Base-by-base conservation (phyloP, 2,888 invertebrate genomes). In the Zelleria hepariella region DNA sequence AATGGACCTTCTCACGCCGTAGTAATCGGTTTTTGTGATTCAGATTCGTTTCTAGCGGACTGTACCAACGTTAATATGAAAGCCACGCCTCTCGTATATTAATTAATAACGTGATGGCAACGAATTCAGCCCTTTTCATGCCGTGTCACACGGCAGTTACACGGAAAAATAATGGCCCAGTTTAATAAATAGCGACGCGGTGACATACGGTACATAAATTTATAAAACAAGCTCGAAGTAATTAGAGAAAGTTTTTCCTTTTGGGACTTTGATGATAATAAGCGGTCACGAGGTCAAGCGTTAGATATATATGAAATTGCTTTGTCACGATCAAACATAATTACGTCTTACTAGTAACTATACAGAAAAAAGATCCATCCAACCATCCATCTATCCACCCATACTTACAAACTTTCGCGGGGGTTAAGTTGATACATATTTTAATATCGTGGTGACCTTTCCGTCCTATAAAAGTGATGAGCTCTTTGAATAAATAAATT, bases 51-150 rank as follows among this genome's bases (percentile, higher is more conserved):
- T 32, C 15, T 15, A 42, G 32, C 32, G 15, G 15, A 42, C 32
- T 42, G 32, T 42, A 42, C 10, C 32, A 42, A 42, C 32, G 32
- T 42, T 42, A 42, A 42, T 42, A 51, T 51, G 15, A 51, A 51
- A 61, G 60, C 62, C 62, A 63, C 76, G 57, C 80, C 78, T 47
- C 72, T 78, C 78, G 71, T 80, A 79, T 77, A 83, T 82, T 84
- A 85, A 86, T 86, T 85, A 86, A 86, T 85, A 85, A 79, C 80
- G 77, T 85, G 84, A 85, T 85, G 80, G 73, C 76, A 73, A 68
- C 73, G 74, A 80, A 79, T 80, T 80, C 54, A 60, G 60, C 59
- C 62, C 62, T 58, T 62, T 62, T 62, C 62, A 61, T 61, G 61
- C 47, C 61, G 59, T 63, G 62, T 60, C 63, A 60, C 58, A 23